Evolutionary conservation across 2,113 vertebrate genomes (phyloP).

Genomic region (Microcebus ravelobensis): DNA sequence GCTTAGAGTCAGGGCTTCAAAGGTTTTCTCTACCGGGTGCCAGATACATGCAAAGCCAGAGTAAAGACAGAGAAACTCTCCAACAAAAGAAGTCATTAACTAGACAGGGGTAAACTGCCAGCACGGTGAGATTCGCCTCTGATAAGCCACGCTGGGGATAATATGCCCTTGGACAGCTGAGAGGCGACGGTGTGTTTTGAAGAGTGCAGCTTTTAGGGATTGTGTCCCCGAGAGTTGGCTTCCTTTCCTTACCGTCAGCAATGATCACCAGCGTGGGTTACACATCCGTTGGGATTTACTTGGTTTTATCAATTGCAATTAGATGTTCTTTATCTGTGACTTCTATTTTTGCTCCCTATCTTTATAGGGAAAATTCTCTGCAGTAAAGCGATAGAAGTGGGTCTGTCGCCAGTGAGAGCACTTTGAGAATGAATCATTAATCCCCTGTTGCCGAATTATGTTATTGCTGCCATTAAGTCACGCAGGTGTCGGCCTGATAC

Average conservation of each 20-base stretch:
- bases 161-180: conserved; percentile 54
- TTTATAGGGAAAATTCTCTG: conserved; percentile 55
- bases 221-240: not conserved
- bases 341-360: conserved; percentile 71
- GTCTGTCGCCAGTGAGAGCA: conserved; percentile 18
- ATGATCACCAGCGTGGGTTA: conserved; percentile 54
- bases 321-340: conserved; percentile 68
- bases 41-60: conserved; percentile 41
- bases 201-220: conserved; percentile 33
- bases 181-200: conserved; percentile 36
- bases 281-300: conserved; percentile 42
- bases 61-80: conserved; percentile 61
- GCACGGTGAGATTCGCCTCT: conserved; percentile 35
- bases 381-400: conserved; percentile 55
- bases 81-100: conserved; percentile 70
- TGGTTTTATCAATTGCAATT: conserved; percentile 74
- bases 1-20: conserved; percentile 58
- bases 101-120: conserved; percentile 61
- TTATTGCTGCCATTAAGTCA: conserved; percentile 70
- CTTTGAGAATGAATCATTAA: conserved; percentile 72
- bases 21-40: conserved; percentile 44
- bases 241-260: conserved; percentile 49
- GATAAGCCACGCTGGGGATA: conserved; percentile 44
- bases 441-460: conserved; percentile 68
- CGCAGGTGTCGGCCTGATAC: conserved; percentile 22